Percentiles rank a stretch among this genome's conserved stretches.
These are phyloP conservation scores for Leptestheria dahalacensis DNA, from an alignment of 1,140 invertebrate genomes.

Conservation along the genomic window DNA sequence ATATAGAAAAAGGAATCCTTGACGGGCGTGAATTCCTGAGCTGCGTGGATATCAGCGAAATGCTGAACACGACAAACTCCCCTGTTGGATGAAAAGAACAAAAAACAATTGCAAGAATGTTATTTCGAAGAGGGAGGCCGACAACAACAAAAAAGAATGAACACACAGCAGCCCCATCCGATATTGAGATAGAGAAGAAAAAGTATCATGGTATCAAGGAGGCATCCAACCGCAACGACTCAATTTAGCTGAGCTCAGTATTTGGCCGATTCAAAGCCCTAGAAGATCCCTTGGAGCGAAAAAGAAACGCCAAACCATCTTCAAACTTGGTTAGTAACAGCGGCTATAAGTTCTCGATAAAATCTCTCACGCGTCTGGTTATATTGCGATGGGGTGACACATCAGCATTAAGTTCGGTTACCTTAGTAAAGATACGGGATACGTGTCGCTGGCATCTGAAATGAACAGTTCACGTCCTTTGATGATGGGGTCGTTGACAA, in stretches of 20 bases:
- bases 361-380: not conserved
- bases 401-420: slow-evolving; percentile 22
- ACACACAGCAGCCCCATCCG: no score
- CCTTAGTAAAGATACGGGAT: slow-evolving; percentile 36
- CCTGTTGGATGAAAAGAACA: slow-evolving; percentile 21
- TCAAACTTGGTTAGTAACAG: not conserved
- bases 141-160: not conserved
- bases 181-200: no score
- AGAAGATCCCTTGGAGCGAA: not conserved
- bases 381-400: slow-evolving; percentile 6
- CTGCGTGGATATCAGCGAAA: slow-evolving; percentile 34
- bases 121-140: not conserved
- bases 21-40: slow-evolving; percentile 26
- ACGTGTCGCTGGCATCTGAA: slow-evolving; percentile 36
- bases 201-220: not conserved
- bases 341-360: not conserved
- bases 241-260: not conserved
- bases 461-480: slow-evolving; percentile 36
- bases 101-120: not conserved
- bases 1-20: slow-evolving; percentile 34
- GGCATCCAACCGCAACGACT: not conserved
- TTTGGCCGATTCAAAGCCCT: not conserved
- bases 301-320: not conserved
- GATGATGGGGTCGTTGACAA: slow-evolving; percentile 30
- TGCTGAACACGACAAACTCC: slow-evolving; percentile 37